These are phyloP conservation scores for Willowsia nigromaculata DNA, from an alignment of 2,888 invertebrate species.

Conservation along the genomic window DNA sequence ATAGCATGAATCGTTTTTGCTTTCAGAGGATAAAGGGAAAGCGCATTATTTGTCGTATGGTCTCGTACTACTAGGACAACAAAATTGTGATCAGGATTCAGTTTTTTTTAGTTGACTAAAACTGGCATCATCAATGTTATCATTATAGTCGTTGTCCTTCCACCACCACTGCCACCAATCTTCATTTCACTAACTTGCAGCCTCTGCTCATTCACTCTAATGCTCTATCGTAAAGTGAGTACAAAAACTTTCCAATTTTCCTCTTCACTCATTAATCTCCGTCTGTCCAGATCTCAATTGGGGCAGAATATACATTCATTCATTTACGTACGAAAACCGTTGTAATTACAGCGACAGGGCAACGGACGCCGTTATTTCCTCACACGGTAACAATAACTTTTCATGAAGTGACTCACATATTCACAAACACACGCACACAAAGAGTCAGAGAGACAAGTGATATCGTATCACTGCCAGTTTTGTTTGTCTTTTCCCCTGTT, in stretches of 20 bases:
- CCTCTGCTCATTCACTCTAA: slow-evolving; percentile 26
- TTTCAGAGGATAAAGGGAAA: background rate
- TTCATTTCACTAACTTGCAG: slow-evolving; percentile 28
- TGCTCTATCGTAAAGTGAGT: background rate
- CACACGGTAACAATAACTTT: slow-evolving; percentile 21
- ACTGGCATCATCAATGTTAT: background rate
- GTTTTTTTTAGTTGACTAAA: background rate
- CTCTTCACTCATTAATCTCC: slow-evolving; percentile 63
- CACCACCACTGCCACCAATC: slow-evolving; percentile 14
- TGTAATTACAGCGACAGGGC: slow-evolving; percentile 20
- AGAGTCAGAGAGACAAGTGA: background rate
- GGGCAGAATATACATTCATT: background rate
- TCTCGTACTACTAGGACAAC: background rate
- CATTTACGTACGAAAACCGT: background rate
- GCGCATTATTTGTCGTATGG: background rate
- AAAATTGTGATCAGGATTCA: background rate
- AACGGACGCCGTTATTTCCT: background rate
- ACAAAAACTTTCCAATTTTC: slow-evolving; percentile 49
- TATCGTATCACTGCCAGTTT: slow-evolving; percentile 37
- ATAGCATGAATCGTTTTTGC: background rate
- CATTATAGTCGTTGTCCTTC: background rate
- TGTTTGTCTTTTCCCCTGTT: slow-evolving; percentile 29
- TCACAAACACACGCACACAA: background rate
- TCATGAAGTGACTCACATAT: slow-evolving; percentile 27
- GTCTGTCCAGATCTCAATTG: slow-evolving; percentile 52